Percentiles rank a stretch among this genome's conserved stretches.
Evolutionary conservation across 2,113 vertebrate species (phyloP).

Genomic region (Corythornis vintsioides): DNA sequence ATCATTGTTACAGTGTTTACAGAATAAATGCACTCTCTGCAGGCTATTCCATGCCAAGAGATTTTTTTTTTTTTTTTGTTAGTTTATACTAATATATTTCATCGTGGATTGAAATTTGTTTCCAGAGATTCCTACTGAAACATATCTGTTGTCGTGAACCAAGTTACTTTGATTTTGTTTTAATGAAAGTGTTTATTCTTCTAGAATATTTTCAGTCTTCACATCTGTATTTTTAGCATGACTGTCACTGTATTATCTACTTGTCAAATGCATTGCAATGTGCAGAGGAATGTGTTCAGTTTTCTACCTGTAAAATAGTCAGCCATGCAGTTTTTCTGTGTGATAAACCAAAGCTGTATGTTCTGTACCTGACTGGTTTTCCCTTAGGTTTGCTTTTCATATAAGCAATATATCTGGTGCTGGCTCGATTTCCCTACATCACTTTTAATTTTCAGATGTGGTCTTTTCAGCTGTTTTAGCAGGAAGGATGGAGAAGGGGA

Average conservation of each 20-base stretch:
- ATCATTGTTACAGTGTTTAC: constrained; percentile 82
- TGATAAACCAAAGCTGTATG: constrained; percentile 10
- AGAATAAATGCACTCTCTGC: constrained; percentile 56
- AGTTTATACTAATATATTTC: constrained; percentile 50
- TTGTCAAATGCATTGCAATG: constrained; percentile 14
- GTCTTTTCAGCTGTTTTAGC: constrained; percentile 49
- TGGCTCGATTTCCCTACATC: neutral
- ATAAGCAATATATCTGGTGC: neutral
- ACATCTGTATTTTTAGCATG: neutral
- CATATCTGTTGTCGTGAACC: neutral
- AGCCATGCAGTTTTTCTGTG: neutral
- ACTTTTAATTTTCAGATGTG: constrained; percentile 34
- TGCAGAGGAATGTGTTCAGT: neutral
- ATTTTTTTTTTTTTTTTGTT: constrained; percentile 30
- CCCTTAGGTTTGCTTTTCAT: constrained; percentile 31
- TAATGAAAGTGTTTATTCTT: constrained; percentile 5
- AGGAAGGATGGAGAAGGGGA: neutral
- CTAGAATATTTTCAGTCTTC: neutral
- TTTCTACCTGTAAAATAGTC: constrained; percentile 28
- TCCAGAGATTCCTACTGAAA: constrained; percentile 17
- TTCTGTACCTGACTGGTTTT: neutral
- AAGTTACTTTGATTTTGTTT: constrained; percentile 3
- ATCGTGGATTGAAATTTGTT: constrained; percentile 33
- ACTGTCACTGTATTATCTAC: neutral
- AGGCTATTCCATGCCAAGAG: constrained; percentile 51